These are phyloP conservation scores for Poecile montanus DNA, from an alignment of 2,797 vertebrate species.

Conservation along the genomic window DNA sequence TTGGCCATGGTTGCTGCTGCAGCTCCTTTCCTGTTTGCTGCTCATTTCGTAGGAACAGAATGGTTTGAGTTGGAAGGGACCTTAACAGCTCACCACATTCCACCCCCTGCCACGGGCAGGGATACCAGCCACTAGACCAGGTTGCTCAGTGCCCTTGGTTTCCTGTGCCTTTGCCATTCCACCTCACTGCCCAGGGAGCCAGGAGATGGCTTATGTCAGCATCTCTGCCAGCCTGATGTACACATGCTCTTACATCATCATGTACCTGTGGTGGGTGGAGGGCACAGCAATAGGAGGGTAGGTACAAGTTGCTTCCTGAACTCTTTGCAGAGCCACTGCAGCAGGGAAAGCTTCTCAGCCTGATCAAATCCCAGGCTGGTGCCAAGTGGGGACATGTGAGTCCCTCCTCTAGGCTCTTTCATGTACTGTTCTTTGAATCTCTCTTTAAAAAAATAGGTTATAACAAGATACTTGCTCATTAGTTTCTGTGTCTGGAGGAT, in stretches of 20 bases:
- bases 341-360: neutral
- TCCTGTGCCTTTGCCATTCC: neutral
- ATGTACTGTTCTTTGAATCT: neutral
- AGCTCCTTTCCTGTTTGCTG: neutral
- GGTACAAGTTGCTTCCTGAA: neutral
- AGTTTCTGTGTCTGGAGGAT: slow-evolving; percentile 11
- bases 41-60: neutral
- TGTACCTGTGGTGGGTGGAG: slow-evolving; percentile 16
- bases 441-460: neutral
- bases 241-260: slow-evolving; percentile 27
- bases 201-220: slow-evolving; percentile 24
- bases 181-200: neutral
- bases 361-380: neutral
- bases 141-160: neutral
- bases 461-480: neutral
- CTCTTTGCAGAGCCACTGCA: neutral
- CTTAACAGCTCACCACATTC: neutral
- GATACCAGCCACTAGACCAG: neutral
- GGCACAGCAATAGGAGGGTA: neutral
- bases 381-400: neutral
- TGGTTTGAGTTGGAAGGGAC: neutral
- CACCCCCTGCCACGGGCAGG: neutral
- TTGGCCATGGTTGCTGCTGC: neutral
- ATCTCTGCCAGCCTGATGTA: slow-evolving; percentile 9
- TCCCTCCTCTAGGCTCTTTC: neutral